Evolutionary conservation across 2,113 vertebrate genomes (phyloP).

Genomic region (Xiphophorus maculatus): DNA sequence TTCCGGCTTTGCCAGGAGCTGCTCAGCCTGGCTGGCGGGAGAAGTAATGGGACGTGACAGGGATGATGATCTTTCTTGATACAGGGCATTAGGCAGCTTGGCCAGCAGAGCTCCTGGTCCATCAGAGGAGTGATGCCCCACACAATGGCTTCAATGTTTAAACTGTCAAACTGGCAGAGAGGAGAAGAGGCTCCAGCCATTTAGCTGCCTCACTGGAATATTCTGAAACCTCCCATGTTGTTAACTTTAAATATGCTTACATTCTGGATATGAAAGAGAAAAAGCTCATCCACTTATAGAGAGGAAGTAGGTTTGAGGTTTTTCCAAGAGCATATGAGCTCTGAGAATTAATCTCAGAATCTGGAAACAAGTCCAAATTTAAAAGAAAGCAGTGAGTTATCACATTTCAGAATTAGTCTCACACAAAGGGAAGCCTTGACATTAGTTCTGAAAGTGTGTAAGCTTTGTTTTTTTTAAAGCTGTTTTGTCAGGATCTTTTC

Average conservation of each 20-base stretch:
- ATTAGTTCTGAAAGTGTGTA: background rate
- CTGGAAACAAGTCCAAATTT: background rate
- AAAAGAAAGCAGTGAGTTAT: background rate
- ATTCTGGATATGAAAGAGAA: background rate
- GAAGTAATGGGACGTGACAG: conserved; percentile 71
- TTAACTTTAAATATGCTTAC: conserved; percentile 25
- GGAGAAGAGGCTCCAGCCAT: conserved; percentile 39
- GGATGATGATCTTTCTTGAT: conserved; percentile 68
- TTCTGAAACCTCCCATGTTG: conserved; percentile 15
- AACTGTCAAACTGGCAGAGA: conserved; percentile 50
- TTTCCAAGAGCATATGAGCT: background rate
- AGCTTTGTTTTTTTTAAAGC: background rate
- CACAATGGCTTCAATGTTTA: conserved; percentile 68
- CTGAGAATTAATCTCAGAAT: background rate
- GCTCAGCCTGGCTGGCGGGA: conserved; percentile 29
- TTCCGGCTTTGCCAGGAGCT: conserved; percentile 40
- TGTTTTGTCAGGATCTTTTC: background rate
- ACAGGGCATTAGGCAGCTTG: conserved; percentile 68
- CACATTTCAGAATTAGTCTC: background rate
- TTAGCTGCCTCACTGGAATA: conserved; percentile 33
- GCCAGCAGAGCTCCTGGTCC: conserved; percentile 53
- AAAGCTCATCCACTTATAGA: background rate
- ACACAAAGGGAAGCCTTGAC: background rate
- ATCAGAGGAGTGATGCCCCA: conserved; percentile 59
- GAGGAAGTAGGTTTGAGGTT: background rate